Evolutionary conservation across 2,888 invertebrate species (phyloP), one percentile per base, ranked within the genome.

Genomic region (Bursaphelenchus okinawaensis): DNA sequence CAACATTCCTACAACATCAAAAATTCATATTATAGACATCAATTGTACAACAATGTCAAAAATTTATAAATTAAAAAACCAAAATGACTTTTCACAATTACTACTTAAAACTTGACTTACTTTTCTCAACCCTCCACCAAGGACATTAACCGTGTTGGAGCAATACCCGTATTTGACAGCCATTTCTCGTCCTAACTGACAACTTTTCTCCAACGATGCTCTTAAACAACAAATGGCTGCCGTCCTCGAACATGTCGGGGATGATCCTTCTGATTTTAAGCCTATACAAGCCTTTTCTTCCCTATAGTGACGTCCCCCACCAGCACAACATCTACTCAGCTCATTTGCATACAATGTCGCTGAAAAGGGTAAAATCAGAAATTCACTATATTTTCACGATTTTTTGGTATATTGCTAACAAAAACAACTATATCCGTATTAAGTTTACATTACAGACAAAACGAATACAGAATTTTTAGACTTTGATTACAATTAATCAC

Each of bases 181-280:
- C 31, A 65, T 23, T 58, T 67, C 54, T 26, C 54, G 52, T 6
- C 74, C 71, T 2, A 55, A 20, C 19, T 63, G 71, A 65, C 82
- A 82, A 7, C 78, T 69, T 16, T 68, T 67, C 54, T 82, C 82
- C n/a, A 82, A 65, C 24, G 76, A 64, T 31, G 77, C 69, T 22
- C 82, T 72, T 22, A 82, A 73, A 66, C 82, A 82, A 60, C 82
- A 82, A 28, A 82, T 81, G 2, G 76, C 76, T 7, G 80, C 82
- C 4, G 80, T 65, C 56, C 78, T 26, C n/a, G 62, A 51, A 55
- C 79, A 80, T n/a, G 75, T 75, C 62, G 68, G 67, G 51, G 79
- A 77, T 9, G 71, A 68, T 23, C 80, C 80, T 51, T 74, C 80
- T n/a, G 69, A 63, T 58, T 69, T 67, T 31, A 76, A 71, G 19